Percentiles rank a stretch among this genome's conserved stretches.
These are phyloP conservation scores for Perizoma flavofasciatum DNA, from an alignment of 2,888 invertebrate species.

Conservation along the genomic window DNA sequence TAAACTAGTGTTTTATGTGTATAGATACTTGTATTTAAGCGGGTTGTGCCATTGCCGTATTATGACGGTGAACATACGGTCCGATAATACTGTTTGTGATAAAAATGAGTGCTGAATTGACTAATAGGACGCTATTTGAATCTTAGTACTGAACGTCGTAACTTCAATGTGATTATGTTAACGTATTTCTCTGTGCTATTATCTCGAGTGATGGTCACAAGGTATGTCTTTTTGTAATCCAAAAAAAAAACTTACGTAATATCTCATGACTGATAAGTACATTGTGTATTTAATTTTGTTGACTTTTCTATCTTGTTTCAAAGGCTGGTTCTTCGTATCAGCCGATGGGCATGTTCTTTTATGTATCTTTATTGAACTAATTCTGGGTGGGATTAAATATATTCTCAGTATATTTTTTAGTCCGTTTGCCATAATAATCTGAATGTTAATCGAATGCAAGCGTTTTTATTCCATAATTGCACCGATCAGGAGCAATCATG, in stretches of 20 bases:
- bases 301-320: constrained; percentile 42
- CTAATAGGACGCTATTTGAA: constrained; percentile 43
- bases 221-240: constrained; percentile 60
- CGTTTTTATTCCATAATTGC: too few species aligned
- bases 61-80: constrained; percentile 50
- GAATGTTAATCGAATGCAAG: constrained; percentile 27
- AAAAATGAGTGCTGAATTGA: constrained; percentile 56
- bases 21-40: constrained; percentile 63
- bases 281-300: constrained; percentile 50
- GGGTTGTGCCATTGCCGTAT: constrained; percentile 69
- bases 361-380: constrained; percentile 30
- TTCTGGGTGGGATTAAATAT: constrained; percentile 24
- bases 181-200: constrained; percentile 48
- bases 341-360: constrained; percentile 29
- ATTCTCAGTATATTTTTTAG: constrained; percentile 34
- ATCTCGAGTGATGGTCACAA: constrained; percentile 63
- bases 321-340: constrained; percentile 36
- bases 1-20: constrained; percentile 68
- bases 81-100: constrained; percentile 52
- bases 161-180: constrained; percentile 45
- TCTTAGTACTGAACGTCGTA: constrained; percentile 47
- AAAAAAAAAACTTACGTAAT: constrained; percentile 44
- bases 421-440: constrained; percentile 37
- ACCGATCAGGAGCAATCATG: too few species aligned
- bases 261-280: constrained; percentile 71